These are phyloP conservation scores for Diaphora mendica DNA, from an alignment of 2,888 invertebrate genomes.

Conservation along the genomic window DNA sequence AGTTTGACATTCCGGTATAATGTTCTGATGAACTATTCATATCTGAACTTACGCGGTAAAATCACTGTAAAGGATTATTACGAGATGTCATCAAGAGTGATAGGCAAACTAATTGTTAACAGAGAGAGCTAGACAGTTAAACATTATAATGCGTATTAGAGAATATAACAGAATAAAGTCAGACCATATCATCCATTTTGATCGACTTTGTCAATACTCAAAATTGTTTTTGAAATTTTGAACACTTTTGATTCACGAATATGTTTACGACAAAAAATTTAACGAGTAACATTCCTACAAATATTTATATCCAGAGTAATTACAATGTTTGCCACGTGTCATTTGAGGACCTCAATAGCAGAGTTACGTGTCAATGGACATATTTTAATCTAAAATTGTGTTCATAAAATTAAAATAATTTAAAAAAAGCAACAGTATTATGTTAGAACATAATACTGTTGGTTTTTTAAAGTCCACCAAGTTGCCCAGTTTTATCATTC, in stretches of 20 bases:
- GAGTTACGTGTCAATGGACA: background rate
- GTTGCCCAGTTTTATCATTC: background rate
- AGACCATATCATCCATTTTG: no score
- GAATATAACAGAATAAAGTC: no score
- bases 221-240: constrained; percentile 11
- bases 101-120: background rate
- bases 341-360: background rate
- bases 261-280: constrained; percentile 26
- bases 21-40: constrained; percentile 17
- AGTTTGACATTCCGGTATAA: constrained; percentile 26
- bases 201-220: background rate
- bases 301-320: constrained; percentile 39
- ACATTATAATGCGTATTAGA: no score
- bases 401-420: background rate
- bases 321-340: background rate
- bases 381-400: background rate
- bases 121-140: no score
- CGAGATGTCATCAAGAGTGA: background rate
- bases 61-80: background rate
- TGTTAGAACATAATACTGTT: background rate
- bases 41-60: constrained; percentile 25
- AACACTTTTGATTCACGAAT: constrained; percentile 17
- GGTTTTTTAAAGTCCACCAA: background rate
- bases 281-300: constrained; percentile 28
- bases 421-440: background rate